Base-by-base conservation (phyloP, 1,140 invertebrate genomes). In the Drusus annulatus region DNA sequence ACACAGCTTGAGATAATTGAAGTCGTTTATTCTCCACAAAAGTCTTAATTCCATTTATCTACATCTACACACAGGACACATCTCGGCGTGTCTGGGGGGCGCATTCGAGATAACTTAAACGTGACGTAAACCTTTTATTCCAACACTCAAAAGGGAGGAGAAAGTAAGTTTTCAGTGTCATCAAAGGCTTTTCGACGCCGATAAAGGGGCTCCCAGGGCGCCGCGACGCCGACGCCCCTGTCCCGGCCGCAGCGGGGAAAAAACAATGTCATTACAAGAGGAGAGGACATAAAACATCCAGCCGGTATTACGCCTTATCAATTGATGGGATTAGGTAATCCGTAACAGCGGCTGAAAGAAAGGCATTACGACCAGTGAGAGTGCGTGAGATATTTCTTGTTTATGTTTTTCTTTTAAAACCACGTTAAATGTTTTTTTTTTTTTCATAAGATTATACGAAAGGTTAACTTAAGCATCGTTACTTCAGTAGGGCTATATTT, bases 241-340 rank as follows among this genome's bases (percentile, higher is more conserved):
- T 45, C n/a, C 51, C 51, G 51, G 36, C 15, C 60, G 56, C 60
- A 31, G 56, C 45, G 63, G 23, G 65, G 76, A 69, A 77, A 83
- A 83, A 83, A 83, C 81, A 83, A 83, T 83, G 79, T 83, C 78
- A 80, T 83, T 80, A 83, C 81, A 80, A 83, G 69, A 58, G 78
- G 45, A 45, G 36, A 77, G 71, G 58, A 79, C 75, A 80, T 80
- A 83, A 83, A 83, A 78, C 78, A 80, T 78, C 80, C 77, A 76
- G 76, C 56, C 60, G 81, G 81, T 77, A 62, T 82, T 82, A 82
- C 81, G 81, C 75, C 81, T 83, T 83, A 83, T 83, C 81, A 83
- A 83, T 83, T 83, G 81, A 83, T 83, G 78, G 78, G 81, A 83
- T 83, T 83, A 83, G 78, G 81, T 78, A 80, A 78, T 80, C 78